Conservation (phyloP, 2,113 vertebrate species). For the Platycercus adscitus region DNA sequence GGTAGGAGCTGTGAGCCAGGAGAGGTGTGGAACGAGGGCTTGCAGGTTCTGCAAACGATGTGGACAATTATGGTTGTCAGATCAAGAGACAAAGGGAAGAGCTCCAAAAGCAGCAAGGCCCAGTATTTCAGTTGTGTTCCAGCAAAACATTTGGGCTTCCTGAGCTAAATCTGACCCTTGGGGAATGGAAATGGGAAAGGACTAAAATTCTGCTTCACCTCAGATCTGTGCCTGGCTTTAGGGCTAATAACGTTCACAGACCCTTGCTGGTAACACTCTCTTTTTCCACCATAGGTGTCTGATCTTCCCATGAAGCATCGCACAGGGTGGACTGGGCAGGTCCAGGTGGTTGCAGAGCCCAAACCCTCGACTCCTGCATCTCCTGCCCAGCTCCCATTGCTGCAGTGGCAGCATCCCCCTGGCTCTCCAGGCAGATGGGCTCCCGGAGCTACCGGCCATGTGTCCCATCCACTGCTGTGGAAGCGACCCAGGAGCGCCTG, state of each 20-base stretch:
- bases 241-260: background rate
- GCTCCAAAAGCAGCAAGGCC: background rate
- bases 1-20: background rate
- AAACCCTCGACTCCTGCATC: background rate
- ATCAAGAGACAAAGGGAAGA: background rate
- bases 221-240: background rate
- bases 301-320: background rate
- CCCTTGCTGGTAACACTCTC: background rate
- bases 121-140: background rate
- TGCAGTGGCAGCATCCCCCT: background rate
- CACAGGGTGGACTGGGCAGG: background rate
- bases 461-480: conserved; percentile 31
- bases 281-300: conserved; percentile 24
- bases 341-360: conserved; percentile 24
- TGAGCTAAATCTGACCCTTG: background rate
- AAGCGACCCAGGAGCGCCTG: conserved; percentile 19
- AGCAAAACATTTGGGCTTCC: background rate
- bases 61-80: background rate
- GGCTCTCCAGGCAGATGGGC: background rate
- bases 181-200: background rate
- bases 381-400: conserved; percentile 18
- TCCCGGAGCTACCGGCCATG: fast-evolving
- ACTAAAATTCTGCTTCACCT: background rate
- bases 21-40: background rate
- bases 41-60: fast-evolving